phyloP scores from a whole-genome alignment of 2,888 invertebrate species.

The Dendrolimus pini region DNA sequence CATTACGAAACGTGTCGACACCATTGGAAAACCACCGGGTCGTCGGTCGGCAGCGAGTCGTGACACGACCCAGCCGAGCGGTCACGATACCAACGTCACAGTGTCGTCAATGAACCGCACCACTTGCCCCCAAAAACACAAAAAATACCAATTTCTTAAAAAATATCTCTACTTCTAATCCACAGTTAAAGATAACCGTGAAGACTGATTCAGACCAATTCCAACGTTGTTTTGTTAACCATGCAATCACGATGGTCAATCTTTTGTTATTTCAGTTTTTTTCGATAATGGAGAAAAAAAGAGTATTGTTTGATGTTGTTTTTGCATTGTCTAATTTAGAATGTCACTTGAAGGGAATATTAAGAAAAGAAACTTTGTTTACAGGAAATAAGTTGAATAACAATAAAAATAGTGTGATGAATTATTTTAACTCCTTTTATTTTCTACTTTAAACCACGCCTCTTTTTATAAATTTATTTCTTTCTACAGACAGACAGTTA shows the following conservation, averaged over 20 bases:
- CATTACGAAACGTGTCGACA: conserved; percentile 11
- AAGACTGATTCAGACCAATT: conserved; percentile 15
- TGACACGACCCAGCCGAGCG: conserved; percentile 50
- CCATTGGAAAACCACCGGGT: conserved; percentile 33
- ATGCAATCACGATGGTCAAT: conserved; percentile 50
- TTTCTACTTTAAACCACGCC: too few species aligned
- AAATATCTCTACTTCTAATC: conserved; percentile 18
- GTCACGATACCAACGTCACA: conserved; percentile 40
- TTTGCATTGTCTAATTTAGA: neutral
- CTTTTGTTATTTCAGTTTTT: conserved; percentile 11
- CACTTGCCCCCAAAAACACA: conserved; percentile 20
- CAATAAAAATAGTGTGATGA: too few species aligned
- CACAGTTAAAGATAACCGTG: conserved; percentile 21
- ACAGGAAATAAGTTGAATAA: neutral
- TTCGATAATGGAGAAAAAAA: conserved; percentile 3
- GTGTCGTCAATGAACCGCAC: conserved; percentile 45
- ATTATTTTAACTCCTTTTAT: too few species aligned
- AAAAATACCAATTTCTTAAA: conserved; percentile 21
- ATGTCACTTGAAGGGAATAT: neutral
- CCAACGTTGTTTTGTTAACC: conserved; percentile 39
- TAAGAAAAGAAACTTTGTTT: neutral
- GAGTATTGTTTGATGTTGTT: conserved; percentile 4
- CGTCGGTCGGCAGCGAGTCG: conserved; percentile 41
- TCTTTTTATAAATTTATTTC: too few species aligned
- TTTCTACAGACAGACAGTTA: too few species aligned